Evolutionary conservation across 1,140 invertebrate species (phyloP).

Genomic region (Dendroctonus ponderosae): DNA sequence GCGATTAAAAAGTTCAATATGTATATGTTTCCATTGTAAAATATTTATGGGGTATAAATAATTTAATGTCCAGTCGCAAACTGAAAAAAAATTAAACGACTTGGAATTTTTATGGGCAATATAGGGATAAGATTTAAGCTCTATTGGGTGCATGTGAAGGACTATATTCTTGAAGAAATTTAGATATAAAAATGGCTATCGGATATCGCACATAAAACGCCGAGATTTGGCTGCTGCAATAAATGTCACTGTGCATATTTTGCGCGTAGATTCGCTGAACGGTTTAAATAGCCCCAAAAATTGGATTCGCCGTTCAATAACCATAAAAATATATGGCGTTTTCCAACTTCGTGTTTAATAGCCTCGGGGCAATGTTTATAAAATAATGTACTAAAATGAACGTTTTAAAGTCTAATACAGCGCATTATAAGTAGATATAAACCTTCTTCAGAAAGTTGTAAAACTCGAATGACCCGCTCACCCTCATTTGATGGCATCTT

Average conservation of each 20-base stretch:
- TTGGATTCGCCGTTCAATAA: constrained; percentile 51
- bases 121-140: constrained; percentile 6
- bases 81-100: constrained; percentile 8
- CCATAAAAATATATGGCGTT: constrained; percentile 50
- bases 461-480: constrained; percentile 38
- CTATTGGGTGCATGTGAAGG: constrained; percentile 9
- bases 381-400: constrained; percentile 51
- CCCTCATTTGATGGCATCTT: constrained; percentile 31
- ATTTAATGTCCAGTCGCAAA: constrained; percentile 2
- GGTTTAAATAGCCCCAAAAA: constrained; percentile 51
- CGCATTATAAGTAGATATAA: constrained; percentile 48
- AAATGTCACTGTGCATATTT: constrained; percentile 49
- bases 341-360: constrained; percentile 51
- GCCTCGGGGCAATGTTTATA: constrained; percentile 48
- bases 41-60: constrained; percentile 16
- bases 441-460: constrained; percentile 46
- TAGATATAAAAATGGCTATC: constrained; percentile 43
- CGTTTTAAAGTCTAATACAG: constrained; percentile 49
- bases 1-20: no score
- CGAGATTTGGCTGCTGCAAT: constrained; percentile 42
- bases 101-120: constrained; percentile 15
- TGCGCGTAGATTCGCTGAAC: constrained; percentile 36
- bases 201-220: constrained; percentile 46
- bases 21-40: constrained; percentile 3
- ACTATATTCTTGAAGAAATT: constrained; percentile 32